These are phyloP conservation scores for Spea bombifrons DNA, from an alignment of 2,113 vertebrate species.

Conservation along the genomic window DNA sequence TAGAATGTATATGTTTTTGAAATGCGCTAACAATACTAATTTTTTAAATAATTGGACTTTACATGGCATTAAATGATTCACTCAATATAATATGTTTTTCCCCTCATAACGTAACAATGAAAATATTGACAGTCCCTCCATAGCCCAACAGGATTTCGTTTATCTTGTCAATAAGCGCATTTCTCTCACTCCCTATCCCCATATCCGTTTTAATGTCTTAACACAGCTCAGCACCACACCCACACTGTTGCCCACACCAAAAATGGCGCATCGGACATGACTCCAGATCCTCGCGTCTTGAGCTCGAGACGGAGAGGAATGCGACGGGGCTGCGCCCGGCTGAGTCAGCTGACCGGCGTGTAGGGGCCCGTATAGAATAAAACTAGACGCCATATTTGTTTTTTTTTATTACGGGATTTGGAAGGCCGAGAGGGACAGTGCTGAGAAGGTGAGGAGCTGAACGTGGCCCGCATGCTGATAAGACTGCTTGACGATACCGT, in stretches of 20 bases:
- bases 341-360: background rate
- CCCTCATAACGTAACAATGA: no score
- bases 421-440: slow-evolving; percentile 11
- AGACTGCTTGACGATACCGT: no score
- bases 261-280: background rate
- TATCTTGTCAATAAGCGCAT: no score
- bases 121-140: no score
- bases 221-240: background rate
- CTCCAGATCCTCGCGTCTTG: rapidly evolving
- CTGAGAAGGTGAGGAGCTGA: background rate
- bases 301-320: background rate
- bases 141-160: no score
- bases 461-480: background rate
- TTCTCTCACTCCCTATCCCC: no score
- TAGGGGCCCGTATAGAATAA: slow-evolving; percentile 7
- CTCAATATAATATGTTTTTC: no score
- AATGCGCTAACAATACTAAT: no score
- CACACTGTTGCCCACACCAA: slow-evolving; percentile 8
- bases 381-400: slow-evolving; percentile 32
- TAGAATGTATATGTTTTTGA: no score
- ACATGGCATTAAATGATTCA: no score
- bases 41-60: no score
- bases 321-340: background rate
- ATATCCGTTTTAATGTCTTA: no score
- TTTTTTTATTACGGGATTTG: slow-evolving; percentile 17